Evolutionary conservation across 2,888 invertebrate genomes (phyloP).

Genomic region (Diaphora mendica): DNA sequence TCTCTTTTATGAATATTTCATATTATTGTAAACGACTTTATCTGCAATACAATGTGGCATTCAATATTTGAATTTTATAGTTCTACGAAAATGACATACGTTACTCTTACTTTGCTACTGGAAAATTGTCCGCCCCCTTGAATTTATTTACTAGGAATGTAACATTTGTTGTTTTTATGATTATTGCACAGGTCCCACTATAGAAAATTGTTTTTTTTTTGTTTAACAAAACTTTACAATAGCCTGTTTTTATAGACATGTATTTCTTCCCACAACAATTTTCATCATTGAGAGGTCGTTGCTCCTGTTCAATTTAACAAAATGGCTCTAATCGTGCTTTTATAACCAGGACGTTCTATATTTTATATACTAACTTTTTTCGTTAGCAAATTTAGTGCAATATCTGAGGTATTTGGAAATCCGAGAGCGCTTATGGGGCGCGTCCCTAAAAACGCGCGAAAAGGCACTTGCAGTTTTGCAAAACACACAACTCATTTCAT

Average conservation of each 20-base stretch:
- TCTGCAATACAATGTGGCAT: constrained; percentile 75
- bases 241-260: constrained; percentile 5
- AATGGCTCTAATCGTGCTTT: background rate
- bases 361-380: constrained; percentile 11
- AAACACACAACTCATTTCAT: too few relatives aligned
- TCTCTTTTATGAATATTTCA: constrained; percentile 83
- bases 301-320: constrained; percentile 13
- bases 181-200: constrained; percentile 29
- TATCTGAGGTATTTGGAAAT: background rate
- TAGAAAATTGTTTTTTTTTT: constrained; percentile 29
- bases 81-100: constrained; percentile 62
- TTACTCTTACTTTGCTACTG: constrained; percentile 54
- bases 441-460: too few relatives aligned
- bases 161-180: constrained; percentile 45
- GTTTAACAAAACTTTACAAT: background rate
- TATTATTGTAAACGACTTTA: constrained; percentile 82
- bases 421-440: too few relatives aligned
- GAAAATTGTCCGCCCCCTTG: constrained; percentile 54
- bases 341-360: too few relatives aligned
- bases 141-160: constrained; percentile 44
- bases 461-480: too few relatives aligned
- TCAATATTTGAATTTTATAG: constrained; percentile 73
- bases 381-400: background rate
- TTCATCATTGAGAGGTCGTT: constrained; percentile 15
- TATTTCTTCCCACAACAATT: constrained; percentile 4